Evolutionary conservation across 1,140 invertebrate genomes (phyloP), one percentile per base, ranked within the genome.

Genomic region (Lineus longissimus): DNA sequence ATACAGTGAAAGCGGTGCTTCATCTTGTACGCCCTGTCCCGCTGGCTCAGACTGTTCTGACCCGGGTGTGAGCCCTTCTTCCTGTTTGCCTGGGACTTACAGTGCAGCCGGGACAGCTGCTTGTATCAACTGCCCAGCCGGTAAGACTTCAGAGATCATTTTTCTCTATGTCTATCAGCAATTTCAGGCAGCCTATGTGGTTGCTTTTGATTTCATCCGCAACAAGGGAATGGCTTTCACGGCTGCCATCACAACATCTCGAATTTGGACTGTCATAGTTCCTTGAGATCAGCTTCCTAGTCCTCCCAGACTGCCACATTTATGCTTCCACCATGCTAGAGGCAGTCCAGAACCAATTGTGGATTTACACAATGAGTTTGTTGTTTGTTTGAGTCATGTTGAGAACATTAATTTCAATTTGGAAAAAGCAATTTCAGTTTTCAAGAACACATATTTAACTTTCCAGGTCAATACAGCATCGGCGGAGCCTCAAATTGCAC

Each of bases 101-200:
- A 69, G 65, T 25, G 23, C 15, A 27, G 43, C 65, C 1, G 72
- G 66, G 11, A 58, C 63, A 11, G 57, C 19, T 17, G 56, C 25
- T 4, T 77, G 75, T 66, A 67, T 62, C 1, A 29, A 58, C 19
- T 77, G 75, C 66, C 66, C 71, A 58, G 69, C 59, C 27, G 64
- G 64, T 30, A 11, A 43, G 19, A 13, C 30, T 17, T 77, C 75
- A 61, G 7, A 45, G 60, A 40, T 76, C 76, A 22, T 72, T 70
- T 30, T 79, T 76, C 68, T 76, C 73, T 66, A 68, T 73, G 41
- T 30, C 31, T 17, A 74, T 76, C 64, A 72, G 68, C 59, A 43
- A 23, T 2, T 23, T 6, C 22, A 2, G 55, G 29, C 29, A 23
- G n/a, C 19, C 17, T 2, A 22, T 30, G 17, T 6, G n/a, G 29